Base-by-base conservation (phyloP, 2,113 vertebrate genomes). In the rabbit (Oryctolagus cuniculus) region DNA sequence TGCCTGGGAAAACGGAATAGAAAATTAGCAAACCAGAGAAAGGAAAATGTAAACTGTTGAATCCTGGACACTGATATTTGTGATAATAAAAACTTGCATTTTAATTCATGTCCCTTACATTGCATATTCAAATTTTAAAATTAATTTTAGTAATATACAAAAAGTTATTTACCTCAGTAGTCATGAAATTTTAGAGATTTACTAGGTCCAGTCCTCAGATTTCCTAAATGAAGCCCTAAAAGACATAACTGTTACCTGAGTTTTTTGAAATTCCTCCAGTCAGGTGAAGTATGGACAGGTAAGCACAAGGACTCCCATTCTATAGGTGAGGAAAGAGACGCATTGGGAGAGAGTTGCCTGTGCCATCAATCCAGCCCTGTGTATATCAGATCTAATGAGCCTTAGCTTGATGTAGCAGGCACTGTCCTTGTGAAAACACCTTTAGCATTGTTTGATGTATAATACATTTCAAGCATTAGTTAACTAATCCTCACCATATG, bases 1-100 rank as follows among this genome's bases (percentile, higher is more conserved):
- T 87, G 87, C 77, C 85, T 95, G 70, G 86, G 86, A 95, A 94
- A 89, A 79, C 36, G 79, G 91, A 82, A 95, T 19, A n/a, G 78
- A 90, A 95, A 94, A 97, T 96, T 93, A 94, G 81, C 94, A 93
- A 78, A 82, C 19, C 27, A 24, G 55, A 61, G 44, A 77, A 81
- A 90, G 29, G 63, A 81, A 58, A 75, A 72, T 93, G 29, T 21
- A 87, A 94, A 66, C 31, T 69, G 15, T 82, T 17, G 73, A 51
- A 58, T 75, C 75, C 70, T 6, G 6, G 34, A 75, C 58, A 63
- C 74, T 51, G 29, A 70, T 66, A 82, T 72, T 85, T 82, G 34
- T 89, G 72, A 84, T 66, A 34, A 64, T 75, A 78, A 22, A 92
- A 88, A 58, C 15, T 21, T 53, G 44, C 29, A 77, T 63, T 90